Evolutionary conservation across 2,113 vertebrate species (phyloP), one percentile per base, ranked within the genome.

Genomic region (Haemorhous mexicanus): DNA sequence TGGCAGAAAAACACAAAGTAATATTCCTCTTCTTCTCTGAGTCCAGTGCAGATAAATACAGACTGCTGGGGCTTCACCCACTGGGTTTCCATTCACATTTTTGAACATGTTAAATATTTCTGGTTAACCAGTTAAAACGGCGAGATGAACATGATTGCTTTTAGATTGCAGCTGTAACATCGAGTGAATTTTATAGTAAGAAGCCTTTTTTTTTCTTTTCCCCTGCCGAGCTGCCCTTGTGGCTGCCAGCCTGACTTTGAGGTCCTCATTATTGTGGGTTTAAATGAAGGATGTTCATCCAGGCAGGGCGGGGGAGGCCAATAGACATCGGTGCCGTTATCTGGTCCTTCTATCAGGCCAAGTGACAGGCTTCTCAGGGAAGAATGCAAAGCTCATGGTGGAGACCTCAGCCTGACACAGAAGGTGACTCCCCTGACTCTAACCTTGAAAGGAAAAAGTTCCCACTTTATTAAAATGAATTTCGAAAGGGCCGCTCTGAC

Each of bases 401-500:
- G 97, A 98, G 98, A 98, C 98, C 98, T 98, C 98, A 94, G 98
- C 98, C 98, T 99, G 98, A 99, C 99, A 99, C 98, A 97, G 97
- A 99, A 99, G 99, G 99, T 99, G 99, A 99, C 99, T 98, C 98
- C 98, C 98, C 95, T 98, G 98, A 98, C 98, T 98, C 98, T 99
- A 99, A 99, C 99, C 99, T 99, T 99, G 99, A 98, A 98, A 98
- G 97, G 98, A 97, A 98, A 97, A 98, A 99, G 99, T 98, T 98
- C 97, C 97, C 97, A 99, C 98, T 99, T 99, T 99, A 99, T 99
- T 99, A 99, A 99, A 99, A 99, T 99, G 98, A 99, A 99, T 99
- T 99, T 99, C 98, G 98, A 99, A 98, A 98, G 99, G 99, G 98
- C 97, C 95, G 92, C 98, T 98, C 98, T 99, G 99, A 99, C 99